Evolutionary conservation across 2,888 invertebrate species (phyloP).

Genomic region (Augochlorella aurata): DNA sequence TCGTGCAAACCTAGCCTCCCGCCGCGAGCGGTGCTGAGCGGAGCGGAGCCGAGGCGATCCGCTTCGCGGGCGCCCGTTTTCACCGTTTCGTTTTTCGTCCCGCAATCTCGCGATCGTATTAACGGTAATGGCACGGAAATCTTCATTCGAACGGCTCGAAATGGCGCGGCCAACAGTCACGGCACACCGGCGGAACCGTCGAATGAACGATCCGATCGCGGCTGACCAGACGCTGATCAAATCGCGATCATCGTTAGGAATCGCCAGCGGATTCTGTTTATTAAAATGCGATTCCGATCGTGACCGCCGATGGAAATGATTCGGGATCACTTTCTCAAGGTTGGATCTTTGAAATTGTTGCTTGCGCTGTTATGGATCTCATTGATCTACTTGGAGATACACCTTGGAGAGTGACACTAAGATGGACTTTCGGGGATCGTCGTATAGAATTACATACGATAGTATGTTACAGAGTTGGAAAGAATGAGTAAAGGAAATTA

Average conservation of each 20-base stretch:
- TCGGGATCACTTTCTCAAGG: background rate
- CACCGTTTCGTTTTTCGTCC: constrained; percentile 38
- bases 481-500: too few relatives aligned
- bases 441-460: too few relatives aligned
- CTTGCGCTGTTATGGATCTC: background rate
- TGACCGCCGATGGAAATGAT: background rate
- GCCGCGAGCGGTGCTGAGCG: constrained; percentile 19
- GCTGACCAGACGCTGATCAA: constrained; percentile 32
- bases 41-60: constrained; percentile 19
- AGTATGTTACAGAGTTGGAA: too few relatives aligned
- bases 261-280: constrained; percentile 41
- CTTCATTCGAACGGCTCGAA: constrained; percentile 55
- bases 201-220: constrained; percentile 28
- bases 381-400: background rate
- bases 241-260: constrained; percentile 56
- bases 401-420: too few relatives aligned
- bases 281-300: constrained; percentile 44
- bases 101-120: constrained; percentile 75
- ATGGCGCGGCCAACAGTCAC: constrained; percentile 42
- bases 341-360: background rate
- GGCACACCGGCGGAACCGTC: background rate
- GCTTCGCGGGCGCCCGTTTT: constrained; percentile 37
- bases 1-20: constrained; percentile 56
- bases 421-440: background rate
- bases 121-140: constrained; percentile 76